Evolutionary conservation across 2,888 invertebrate species (phyloP).

Genomic region (Orgyia antiqua): DNA sequence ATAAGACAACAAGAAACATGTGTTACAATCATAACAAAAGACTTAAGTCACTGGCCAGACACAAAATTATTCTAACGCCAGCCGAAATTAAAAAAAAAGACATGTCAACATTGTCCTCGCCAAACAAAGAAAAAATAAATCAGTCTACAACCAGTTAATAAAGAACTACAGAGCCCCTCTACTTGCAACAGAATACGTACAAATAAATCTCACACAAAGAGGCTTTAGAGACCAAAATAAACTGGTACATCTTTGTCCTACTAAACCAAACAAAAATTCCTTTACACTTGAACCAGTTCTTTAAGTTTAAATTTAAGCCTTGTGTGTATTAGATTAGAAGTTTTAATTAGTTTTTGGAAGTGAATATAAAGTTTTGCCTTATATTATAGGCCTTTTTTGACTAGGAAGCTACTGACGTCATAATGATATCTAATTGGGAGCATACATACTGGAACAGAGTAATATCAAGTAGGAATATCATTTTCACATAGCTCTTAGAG

Average conservation of each 20-base stretch:
- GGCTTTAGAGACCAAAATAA: constrained; percentile 34
- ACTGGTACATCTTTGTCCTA: constrained; percentile 41
- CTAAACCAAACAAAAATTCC: constrained; percentile 45
- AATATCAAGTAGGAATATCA: constrained; percentile 28
- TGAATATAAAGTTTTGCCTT: constrained; percentile 12
- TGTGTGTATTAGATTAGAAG: constrained; percentile 27
- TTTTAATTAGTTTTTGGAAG: constrained; percentile 6
- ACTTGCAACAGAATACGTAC: constrained; percentile 25
- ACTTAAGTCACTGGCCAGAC: constrained; percentile 34
- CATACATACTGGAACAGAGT: constrained; percentile 35
- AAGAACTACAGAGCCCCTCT: constrained; percentile 37
- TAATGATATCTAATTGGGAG: constrained; percentile 53
- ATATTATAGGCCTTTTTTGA: constrained; percentile 19
- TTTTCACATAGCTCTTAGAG: constrained; percentile 13
- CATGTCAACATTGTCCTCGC: constrained; percentile 64
- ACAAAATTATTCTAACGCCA: constrained; percentile 28
- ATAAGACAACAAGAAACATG: constrained; percentile 21
- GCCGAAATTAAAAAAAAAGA: constrained; percentile 43
- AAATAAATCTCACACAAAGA: constrained; percentile 52
- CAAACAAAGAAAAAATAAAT: constrained; percentile 76
- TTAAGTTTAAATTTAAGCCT: constrained; percentile 46
- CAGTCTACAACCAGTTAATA: constrained; percentile 39
- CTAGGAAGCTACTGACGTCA: constrained; percentile 31
- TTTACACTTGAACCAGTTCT: constrained; percentile 31
- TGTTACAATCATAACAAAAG: constrained; percentile 28